Evolutionary conservation across 1,140 invertebrate species (phyloP).

Genomic region (Lepidostoma basale): DNA sequence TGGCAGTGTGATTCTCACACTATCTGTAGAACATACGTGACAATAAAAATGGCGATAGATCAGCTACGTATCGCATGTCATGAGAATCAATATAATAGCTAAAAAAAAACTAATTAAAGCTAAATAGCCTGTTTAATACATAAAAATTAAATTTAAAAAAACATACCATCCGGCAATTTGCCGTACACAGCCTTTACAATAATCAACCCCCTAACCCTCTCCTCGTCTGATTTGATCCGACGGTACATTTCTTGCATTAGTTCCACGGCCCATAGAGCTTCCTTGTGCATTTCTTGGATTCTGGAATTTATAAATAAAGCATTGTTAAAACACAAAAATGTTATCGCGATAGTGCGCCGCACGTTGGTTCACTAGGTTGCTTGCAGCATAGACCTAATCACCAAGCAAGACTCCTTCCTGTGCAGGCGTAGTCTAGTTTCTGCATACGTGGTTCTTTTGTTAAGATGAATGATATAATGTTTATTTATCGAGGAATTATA

Average conservation of each 20-base stretch:
- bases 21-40: too few species aligned
- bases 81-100: too few species aligned
- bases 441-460: background rate
- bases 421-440: background rate
- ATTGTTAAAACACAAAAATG: background rate
- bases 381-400: too few species aligned
- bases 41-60: too few species aligned
- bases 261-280: slow-evolving; percentile 84
- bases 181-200: slow-evolving; percentile 88
- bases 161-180: slow-evolving; percentile 60
- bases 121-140: background rate
- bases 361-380: too few species aligned
- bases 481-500: background rate
- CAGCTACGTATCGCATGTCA: too few species aligned
- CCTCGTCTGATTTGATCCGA: slow-evolving; percentile 77
- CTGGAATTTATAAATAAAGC: slow-evolving; percentile 50
- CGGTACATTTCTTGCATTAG: slow-evolving; percentile 86
- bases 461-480: background rate
- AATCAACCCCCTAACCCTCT: slow-evolving; percentile 79
- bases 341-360: background rate
- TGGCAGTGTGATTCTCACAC: too few species aligned
- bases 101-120: too few species aligned
- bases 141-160: background rate
- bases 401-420: background rate
- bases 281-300: slow-evolving; percentile 77